A percentile compares a stretch with the other conserved stretches of the same genome.
Evolutionary conservation across 2,113 vertebrate genomes (phyloP).

Genomic region (Eulacestoma nigropectus): DNA sequence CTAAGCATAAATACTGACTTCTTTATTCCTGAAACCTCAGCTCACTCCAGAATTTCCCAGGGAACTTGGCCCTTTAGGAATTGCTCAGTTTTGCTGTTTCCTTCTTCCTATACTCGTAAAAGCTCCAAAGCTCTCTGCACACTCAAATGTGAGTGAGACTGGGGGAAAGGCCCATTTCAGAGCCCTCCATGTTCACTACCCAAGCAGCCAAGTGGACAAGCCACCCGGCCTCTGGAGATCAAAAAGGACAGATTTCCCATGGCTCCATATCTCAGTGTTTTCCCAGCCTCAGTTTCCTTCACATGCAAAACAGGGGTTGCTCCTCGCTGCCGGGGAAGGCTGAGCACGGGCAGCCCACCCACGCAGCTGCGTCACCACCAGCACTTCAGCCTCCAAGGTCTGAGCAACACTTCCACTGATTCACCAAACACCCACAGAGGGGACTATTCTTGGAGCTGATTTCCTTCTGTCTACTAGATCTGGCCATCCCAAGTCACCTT

Average conservation of each 20-base stretch:
- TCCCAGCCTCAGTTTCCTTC: not conserved
- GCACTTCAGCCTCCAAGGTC: not conserved
- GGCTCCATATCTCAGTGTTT: accelerated
- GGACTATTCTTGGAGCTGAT: not conserved
- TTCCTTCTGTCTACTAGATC: not conserved
- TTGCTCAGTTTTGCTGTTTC: accelerated
- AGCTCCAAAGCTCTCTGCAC: not conserved
- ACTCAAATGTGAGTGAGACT: accelerated
- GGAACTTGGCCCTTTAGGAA: not conserved
- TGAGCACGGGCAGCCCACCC: accelerated
- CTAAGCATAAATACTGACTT: not conserved
- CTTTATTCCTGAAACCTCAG: not conserved
- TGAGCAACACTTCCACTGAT: not conserved
- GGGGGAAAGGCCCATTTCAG: not conserved
- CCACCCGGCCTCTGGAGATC: not conserved
- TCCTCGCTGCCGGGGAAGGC: not conserved
- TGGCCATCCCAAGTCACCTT: not conserved
- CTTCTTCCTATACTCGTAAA: not conserved
- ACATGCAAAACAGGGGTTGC: accelerated
- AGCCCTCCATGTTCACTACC: not conserved
- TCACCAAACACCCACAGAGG: not conserved
- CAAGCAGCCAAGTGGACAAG: not conserved
- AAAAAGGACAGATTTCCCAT: not conserved
- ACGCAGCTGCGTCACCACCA: not conserved
- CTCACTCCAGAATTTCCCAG: not conserved